Conservation (phyloP, 1,140 invertebrate genomes). For the Megalopta genalis region DNA sequence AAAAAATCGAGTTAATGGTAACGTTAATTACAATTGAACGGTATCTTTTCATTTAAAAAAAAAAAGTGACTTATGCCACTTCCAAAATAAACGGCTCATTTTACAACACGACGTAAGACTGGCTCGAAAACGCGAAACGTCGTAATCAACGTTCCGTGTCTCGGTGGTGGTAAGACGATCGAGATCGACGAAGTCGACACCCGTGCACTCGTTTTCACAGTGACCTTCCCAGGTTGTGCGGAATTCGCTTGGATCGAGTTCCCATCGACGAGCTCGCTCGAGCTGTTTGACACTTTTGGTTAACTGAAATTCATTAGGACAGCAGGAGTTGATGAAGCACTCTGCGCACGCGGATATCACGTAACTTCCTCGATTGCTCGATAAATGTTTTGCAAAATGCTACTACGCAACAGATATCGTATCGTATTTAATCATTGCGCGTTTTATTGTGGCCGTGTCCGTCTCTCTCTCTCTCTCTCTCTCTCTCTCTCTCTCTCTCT, state of each 20-base stretch:
- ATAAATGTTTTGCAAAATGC: not conserved
- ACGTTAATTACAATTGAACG: too few species aligned
- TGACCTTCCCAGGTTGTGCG: not conserved
- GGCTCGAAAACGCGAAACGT: not conserved
- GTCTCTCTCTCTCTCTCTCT: too few species aligned
- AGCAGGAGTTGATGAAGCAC: not conserved
- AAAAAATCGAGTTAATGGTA: too few species aligned
- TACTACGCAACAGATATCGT: not conserved
- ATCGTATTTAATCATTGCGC: conserved; percentile 10
- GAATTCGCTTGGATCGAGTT: not conserved
- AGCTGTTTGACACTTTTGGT: conserved; percentile 19
- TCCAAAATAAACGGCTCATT: too few species aligned
- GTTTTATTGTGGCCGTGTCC: conserved; percentile 9
- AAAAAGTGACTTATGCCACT: too few species aligned
- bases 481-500: too few species aligned
- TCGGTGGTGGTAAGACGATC: not conserved
- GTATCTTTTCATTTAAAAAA: too few species aligned
- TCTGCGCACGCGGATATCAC: conserved; percentile 6
- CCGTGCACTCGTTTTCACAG: not conserved
- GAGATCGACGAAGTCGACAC: not conserved
- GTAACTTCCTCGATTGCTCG: not conserved
- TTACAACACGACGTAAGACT: too few species aligned
- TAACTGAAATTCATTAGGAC: conserved; percentile 19
- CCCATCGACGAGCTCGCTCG: not conserved
- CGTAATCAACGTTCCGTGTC: not conserved